Conservation (phyloP, 1,140 invertebrate genomes). For the Drosophila saltans region DNA sequence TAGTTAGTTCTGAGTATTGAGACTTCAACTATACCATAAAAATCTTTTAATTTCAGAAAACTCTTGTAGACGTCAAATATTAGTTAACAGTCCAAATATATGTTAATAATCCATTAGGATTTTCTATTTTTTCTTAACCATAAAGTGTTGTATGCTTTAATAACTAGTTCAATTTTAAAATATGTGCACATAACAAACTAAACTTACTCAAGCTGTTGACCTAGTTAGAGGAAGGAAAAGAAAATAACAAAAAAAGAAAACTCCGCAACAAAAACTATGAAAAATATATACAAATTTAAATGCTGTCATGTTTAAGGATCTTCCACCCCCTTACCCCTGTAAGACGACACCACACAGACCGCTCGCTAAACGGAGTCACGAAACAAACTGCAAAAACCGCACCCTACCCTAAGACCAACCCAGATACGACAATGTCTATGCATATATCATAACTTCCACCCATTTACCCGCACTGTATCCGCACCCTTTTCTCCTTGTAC, state of each 20-base stretch:
- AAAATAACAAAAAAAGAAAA: neutral
- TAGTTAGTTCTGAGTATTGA: too few relatives aligned
- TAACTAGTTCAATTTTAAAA: too few relatives aligned
- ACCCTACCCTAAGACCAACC: conserved; percentile 33
- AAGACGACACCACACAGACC: conserved; percentile 6
- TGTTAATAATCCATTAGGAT: too few relatives aligned
- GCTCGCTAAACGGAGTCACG: conserved; percentile 10
- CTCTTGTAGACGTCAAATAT: too few relatives aligned
- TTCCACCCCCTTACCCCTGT: conserved; percentile 2
- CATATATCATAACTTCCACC: conserved; percentile 40
- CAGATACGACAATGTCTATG: conserved; percentile 61
- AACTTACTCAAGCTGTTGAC: neutral
- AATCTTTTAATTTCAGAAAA: too few relatives aligned
- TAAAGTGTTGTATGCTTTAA: neutral
- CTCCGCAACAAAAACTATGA: conserved; percentile 27
- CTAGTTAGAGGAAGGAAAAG: neutral
- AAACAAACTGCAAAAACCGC: conserved; percentile 23
- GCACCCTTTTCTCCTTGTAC: conserved; percentile 6
- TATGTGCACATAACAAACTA: too few relatives aligned
- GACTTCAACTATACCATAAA: too few relatives aligned
- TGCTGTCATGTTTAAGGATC: conserved; percentile 44
- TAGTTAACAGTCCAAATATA: too few relatives aligned
- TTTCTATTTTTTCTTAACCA: too few relatives aligned
- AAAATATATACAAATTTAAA: conserved; percentile 51
- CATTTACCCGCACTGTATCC: neutral